phyloP scores from a whole-genome alignment of 2,888 invertebrate genomes.

The Timandra comae region DNA sequence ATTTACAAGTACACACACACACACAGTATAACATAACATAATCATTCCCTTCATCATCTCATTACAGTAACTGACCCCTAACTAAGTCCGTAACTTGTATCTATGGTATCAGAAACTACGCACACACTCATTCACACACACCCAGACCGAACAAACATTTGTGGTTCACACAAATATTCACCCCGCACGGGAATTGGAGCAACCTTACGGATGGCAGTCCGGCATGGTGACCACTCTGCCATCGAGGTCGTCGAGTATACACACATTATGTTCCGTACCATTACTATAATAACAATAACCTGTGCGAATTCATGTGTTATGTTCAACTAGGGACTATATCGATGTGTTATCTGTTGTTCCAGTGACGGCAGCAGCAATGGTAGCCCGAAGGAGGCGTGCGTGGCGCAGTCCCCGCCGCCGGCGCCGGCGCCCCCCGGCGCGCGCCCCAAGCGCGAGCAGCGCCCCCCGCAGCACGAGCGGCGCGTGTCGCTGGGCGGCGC shows the following conservation, averaged over 20 bases:
- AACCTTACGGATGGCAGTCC: too few relatives aligned
- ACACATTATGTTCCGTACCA: background rate
- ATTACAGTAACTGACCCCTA: too few relatives aligned
- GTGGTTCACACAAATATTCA: too few relatives aligned
- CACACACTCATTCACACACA: too few relatives aligned
- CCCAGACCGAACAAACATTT: too few relatives aligned
- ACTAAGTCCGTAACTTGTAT: too few relatives aligned
- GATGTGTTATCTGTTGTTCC: slow-evolving; percentile 12
- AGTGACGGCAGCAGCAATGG: slow-evolving; percentile 72
- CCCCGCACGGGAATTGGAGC: too few relatives aligned
- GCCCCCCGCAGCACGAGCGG: slow-evolving; percentile 16
- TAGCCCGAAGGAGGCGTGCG: slow-evolving; percentile 68
- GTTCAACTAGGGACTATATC: background rate
- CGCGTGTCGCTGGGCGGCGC: slow-evolving; percentile 26
- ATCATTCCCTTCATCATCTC: background rate
- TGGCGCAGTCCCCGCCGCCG: slow-evolving; percentile 60
- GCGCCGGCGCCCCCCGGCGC: slow-evolving; percentile 39
- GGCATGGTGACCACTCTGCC: too few relatives aligned
- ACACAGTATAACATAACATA: background rate
- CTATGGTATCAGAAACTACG: too few relatives aligned
- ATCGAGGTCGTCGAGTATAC: too few relatives aligned
- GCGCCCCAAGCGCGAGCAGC: slow-evolving; percentile 35
- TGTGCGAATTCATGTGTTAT: background rate
- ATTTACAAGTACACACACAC: background rate
- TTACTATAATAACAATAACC: too few relatives aligned